Evolutionary conservation across 2,113 vertebrate genomes (phyloP), one percentile per base, ranked within the genome.

Genomic region (Mormoops blainvillei): DNA sequence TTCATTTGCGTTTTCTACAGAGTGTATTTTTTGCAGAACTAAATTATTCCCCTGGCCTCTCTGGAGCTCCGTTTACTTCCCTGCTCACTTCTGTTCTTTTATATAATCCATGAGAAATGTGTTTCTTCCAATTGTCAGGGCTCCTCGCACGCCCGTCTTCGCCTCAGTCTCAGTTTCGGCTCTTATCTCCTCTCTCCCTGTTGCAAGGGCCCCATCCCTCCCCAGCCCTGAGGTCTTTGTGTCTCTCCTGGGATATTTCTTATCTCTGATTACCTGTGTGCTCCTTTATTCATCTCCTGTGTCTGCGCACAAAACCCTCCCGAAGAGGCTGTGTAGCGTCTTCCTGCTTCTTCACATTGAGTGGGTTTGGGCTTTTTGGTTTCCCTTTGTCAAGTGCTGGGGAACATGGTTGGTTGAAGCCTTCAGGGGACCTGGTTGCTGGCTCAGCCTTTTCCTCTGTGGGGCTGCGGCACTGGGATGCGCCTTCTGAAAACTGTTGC

Each of bases 121-220:
- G 73, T 92, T 77, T 80, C 1, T 65, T 70, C 70, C 45, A 50
- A 67, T 68, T 31, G 33, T 56, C 41, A 7, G 61, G 0, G 10
- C 52, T 45, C 65, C 19, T 22, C 2, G 50, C 65, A 26, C 4
- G 0, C 52, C 26, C 71, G 15, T 88, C 94, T 95, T 73, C 13
- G 3, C 56, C 95, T 77, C 74, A 61, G 80, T 83, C 90, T 91
- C 87, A 26, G 71, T 89, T 89, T 90, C 65, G 7, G 56, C 81
- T 90, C 94, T 97, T 96, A 81, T 61, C 89, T 73, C 65, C 80
- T 81, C 82, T 96, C 90, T 87, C 81, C 76, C 77, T 76, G 96
- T 80, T 24, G 54, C 95, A 58, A 83, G 6, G 31, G 91, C 78
- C 94, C 19, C 86, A 33, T 48, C 86, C 89, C 50, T 43, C 38